Base-by-base conservation (phyloP, 2,797 vertebrate species). In the Scolopax rusticola region DNA sequence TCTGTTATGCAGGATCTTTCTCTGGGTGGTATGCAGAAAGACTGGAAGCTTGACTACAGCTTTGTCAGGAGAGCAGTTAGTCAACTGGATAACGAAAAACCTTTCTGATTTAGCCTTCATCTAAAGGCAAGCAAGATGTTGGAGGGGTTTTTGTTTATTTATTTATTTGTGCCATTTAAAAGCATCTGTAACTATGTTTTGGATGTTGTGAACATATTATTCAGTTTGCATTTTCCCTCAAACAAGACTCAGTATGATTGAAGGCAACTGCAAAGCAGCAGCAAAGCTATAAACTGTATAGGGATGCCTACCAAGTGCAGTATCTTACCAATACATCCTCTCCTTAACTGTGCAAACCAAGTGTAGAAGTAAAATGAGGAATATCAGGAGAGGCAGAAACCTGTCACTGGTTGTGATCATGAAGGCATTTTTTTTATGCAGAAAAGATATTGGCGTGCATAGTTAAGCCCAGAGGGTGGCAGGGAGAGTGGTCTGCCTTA, bases 271-370 rank as follows among this genome's bases (percentile, higher is more conserved):
- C 20, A 64, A 41, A 90, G 24, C 32, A 76, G 7, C 14, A 65
- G 23, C 11, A 92, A 38, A 87, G 65, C 11, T 45, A 12, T 14
- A 28, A 83, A 57, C 2, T 15, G 4, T 30, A 32, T 7, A 56
- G 28, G 13, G 9, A 18, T 68, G 25, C 10, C 28, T 41, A 73
- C 38, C 6, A 30, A 70, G 8, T 30, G 18, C 18, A 48, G 11
- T 9, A 36, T 3, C 12, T 78, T 40, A 30, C 11, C 5, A 43
- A 17, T 8, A 70, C 21, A 41, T 64, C 23, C 11, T 24, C 32
- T 53, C 7, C 30, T 61, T 70, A 48, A 18, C 8, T 25, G 9
- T 1, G 2, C 0, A 4, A 32, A 24, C 13, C 25, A 57, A 8
- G 15, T 19, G 6, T 41, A 75, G 57, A 60, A 12, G 17, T 50